Conservation (phyloP, 2,113 vertebrate genomes). For the Coreoperca whiteheadi region DNA sequence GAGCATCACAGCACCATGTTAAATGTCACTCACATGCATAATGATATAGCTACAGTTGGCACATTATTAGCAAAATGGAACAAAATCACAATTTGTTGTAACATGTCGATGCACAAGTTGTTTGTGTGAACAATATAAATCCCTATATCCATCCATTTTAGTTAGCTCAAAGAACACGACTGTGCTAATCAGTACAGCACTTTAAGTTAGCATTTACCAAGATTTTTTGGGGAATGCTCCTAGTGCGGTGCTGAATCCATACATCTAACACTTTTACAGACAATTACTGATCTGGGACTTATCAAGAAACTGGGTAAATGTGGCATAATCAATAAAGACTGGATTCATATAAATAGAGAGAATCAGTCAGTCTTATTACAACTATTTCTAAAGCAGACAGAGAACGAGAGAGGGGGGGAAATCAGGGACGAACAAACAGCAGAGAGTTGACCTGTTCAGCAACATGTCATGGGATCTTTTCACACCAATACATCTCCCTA, state of each 20-base stretch:
- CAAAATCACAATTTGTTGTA: background rate
- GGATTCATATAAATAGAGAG: slow-evolving; percentile 14
- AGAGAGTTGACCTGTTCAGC: slow-evolving; percentile 72
- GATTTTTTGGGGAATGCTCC: background rate
- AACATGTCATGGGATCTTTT: slow-evolving; percentile 82
- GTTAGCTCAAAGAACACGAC: slow-evolving; percentile 3
- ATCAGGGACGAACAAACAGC: slow-evolving; percentile 51
- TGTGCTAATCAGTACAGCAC: background rate
- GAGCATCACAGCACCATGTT: background rate
- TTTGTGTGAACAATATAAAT: background rate
- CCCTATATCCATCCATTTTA: background rate
- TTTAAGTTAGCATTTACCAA: background rate
- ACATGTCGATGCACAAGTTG: background rate
- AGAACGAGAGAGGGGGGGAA: slow-evolving; percentile 25
- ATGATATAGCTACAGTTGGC: background rate
- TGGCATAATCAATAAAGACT: background rate
- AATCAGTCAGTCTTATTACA: slow-evolving; percentile 37
- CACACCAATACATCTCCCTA: slow-evolving; percentile 87
- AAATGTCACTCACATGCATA: background rate
- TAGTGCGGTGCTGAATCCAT: background rate
- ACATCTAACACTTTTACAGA: background rate
- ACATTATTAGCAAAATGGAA: background rate
- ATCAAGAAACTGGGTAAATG: background rate
- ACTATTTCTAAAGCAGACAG: slow-evolving; percentile 10
- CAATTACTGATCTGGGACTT: slow-evolving; percentile 21